phyloP scores from a whole-genome alignment of 2,797 vertebrate species.

The Sebastes steindachneri region DNA sequence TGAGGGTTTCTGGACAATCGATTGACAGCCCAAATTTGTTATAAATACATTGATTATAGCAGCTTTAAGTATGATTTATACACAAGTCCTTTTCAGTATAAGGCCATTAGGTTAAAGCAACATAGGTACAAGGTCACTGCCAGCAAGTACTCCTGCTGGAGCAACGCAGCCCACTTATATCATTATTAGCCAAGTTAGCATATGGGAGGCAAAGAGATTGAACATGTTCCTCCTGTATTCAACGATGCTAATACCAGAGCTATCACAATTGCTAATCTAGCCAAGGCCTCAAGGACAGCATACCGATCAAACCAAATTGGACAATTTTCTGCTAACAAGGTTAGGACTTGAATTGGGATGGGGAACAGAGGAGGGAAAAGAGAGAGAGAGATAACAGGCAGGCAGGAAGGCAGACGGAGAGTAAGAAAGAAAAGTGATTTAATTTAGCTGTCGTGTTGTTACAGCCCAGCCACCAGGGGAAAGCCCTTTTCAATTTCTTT shows the following conservation, averaged over 20 bases:
- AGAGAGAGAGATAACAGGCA: conserved; percentile 48
- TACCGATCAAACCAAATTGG: conserved; percentile 76
- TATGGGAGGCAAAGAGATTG: conserved; percentile 24
- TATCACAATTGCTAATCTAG: conserved; percentile 67
- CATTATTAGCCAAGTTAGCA: conserved; percentile 48
- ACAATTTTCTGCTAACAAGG: conserved; percentile 76
- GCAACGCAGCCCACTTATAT: conserved; percentile 3
- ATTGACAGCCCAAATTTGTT: not conserved
- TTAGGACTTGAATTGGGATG: conserved; percentile 67
- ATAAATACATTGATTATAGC: not conserved
- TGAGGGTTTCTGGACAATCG: no score
- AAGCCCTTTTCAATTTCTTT: conserved; percentile 77
- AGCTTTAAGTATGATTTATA: not conserved
- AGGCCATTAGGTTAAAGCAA: not conserved
- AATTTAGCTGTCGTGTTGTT: conserved; percentile 78
- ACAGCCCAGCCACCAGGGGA: conserved; percentile 68
- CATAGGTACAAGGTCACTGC: conserved; percentile 1
- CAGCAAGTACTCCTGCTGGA: conserved; percentile 2
- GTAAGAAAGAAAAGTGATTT: conserved; percentile 74
- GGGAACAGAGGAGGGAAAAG: conserved; percentile 13
- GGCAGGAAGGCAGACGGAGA: conserved; percentile 47
- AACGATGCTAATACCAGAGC: conserved; percentile 52
- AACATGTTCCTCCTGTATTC: conserved; percentile 48
- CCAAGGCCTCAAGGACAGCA: conserved; percentile 69
- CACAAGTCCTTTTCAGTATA: not conserved